These are phyloP conservation scores for Babylonia areolata DNA, from an alignment of 1,140 invertebrate species.

Conservation along the genomic window DNA sequence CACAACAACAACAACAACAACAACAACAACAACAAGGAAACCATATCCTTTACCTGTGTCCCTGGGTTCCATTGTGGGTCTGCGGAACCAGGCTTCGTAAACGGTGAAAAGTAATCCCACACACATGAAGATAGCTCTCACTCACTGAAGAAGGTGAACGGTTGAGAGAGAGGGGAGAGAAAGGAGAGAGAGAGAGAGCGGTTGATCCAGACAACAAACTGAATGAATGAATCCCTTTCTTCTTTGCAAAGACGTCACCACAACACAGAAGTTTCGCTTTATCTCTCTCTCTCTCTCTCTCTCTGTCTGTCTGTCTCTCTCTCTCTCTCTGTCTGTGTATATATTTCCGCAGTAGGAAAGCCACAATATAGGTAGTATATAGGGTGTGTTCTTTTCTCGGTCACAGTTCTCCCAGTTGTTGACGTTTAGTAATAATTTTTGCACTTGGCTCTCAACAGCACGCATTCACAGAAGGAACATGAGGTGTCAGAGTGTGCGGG, in stretches of 20 bases:
- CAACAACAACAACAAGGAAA: background rate
- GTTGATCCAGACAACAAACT: background rate
- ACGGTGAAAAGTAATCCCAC: too few species aligned
- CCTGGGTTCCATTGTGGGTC: too few species aligned
- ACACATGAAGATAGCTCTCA: too few species aligned
- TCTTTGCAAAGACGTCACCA: background rate
- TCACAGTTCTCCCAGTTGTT: background rate
- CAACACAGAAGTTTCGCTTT: background rate
- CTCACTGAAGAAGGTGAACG: background rate
- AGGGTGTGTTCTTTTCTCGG: background rate
- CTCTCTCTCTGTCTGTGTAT: background rate
- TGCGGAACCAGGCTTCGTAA: too few species aligned
- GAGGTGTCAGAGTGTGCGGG: too few species aligned
- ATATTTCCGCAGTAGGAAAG: too few species aligned
- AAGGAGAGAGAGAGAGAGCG: background rate
- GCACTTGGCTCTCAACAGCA: background rate
- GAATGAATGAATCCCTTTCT: background rate
- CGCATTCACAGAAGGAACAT: too few species aligned
- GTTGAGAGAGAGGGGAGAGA: background rate
- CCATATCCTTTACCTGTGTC: too few species aligned
- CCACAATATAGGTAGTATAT: too few species aligned
- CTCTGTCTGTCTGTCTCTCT: slow-evolving; percentile 27
- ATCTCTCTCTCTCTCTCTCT: slow-evolving; percentile 27
- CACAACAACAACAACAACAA: too few species aligned
- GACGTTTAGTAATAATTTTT: background rate